These are phyloP conservation scores for Euzophera pinguis DNA, from an alignment of 2,888 invertebrate genomes.

Conservation along the genomic window DNA sequence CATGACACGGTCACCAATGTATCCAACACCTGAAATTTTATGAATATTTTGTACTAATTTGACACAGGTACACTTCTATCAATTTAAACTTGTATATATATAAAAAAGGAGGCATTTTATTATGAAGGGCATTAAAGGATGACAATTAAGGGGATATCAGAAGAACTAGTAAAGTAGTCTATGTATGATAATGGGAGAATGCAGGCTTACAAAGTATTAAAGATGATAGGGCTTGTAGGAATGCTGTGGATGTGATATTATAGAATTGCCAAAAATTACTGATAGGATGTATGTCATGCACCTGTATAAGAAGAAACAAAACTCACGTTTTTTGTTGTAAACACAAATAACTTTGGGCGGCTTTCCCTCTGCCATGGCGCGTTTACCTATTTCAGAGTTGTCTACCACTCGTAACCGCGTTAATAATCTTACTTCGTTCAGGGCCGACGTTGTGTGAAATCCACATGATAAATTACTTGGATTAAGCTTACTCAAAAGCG, in stretches of 20 bases:
- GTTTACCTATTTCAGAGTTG: constrained; percentile 96
- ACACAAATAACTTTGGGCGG: constrained; percentile 96
- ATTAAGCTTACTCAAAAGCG: constrained; percentile 42
- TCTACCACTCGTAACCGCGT: constrained; percentile 95
- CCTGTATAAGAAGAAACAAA: neutral
- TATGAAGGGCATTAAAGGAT: too few relatives aligned
- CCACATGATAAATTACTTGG: constrained; percentile 34
- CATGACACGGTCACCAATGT: constrained; percentile 90
- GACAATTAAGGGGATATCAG: too few relatives aligned
- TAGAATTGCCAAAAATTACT: neutral
- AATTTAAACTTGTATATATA: too few relatives aligned
- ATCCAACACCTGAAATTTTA: constrained; percentile 64
- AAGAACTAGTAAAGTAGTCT: too few relatives aligned
- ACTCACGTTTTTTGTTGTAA: constrained; percentile 87
- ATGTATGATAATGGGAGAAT: too few relatives aligned
- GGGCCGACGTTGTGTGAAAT: constrained; percentile 80
- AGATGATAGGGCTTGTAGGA: neutral
- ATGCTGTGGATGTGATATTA: neutral
- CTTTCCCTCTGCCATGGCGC: constrained; percentile 96
- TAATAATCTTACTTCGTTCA: constrained; percentile 85
- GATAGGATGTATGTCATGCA: neutral
- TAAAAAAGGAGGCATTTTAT: too few relatives aligned
- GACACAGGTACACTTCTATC: too few relatives aligned
- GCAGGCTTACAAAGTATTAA: too few relatives aligned
- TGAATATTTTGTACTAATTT: too few relatives aligned